phyloP scores from a whole-genome alignment of 2,888 invertebrate genomes.

The Cecidostiba fungosa region DNA sequence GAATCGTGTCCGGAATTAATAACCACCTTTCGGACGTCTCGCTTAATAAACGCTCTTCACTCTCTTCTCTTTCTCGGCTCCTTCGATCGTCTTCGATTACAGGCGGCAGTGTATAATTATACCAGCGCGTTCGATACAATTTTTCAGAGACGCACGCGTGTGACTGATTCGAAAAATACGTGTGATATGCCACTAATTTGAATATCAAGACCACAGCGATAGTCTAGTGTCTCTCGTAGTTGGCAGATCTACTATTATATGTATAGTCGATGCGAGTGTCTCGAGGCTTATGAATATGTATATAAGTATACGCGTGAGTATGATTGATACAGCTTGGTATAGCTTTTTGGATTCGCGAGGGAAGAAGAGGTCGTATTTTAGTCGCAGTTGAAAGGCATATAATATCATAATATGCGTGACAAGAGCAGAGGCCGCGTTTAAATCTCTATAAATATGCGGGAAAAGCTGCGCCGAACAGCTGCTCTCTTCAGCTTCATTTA shows the following conservation, averaged over 20 bases:
- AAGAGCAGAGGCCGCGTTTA: background rate
- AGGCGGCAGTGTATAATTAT: constrained; percentile 63
- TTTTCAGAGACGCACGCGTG: constrained; percentile 17
- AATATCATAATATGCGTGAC: background rate
- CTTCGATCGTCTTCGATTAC: constrained; percentile 71
- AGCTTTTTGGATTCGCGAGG: background rate
- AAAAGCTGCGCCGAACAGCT: background rate
- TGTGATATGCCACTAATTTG: background rate
- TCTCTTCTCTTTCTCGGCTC: constrained; percentile 34
- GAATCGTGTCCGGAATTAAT: constrained; percentile 73
- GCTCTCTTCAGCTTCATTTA: background rate
- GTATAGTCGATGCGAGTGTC: too few species aligned
- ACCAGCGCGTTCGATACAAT: constrained; percentile 11
- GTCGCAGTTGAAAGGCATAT: background rate
- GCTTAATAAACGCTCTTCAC: constrained; percentile 73
- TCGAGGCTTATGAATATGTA: background rate
- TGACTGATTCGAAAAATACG: constrained; percentile 35
- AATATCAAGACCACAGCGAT: constrained; percentile 7
- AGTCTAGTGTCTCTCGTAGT: background rate
- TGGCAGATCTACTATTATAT: background rate
- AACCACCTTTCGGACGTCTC: constrained; percentile 67
- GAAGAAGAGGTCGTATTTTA: background rate
- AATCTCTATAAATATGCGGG: background rate
- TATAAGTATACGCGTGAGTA: background rate
- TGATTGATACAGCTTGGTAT: background rate